Percentiles rank a stretch among this genome's conserved stretches.
phyloP scores from a whole-genome alignment of 2,113 vertebrate species.

The Pangasianodon gigas region DNA sequence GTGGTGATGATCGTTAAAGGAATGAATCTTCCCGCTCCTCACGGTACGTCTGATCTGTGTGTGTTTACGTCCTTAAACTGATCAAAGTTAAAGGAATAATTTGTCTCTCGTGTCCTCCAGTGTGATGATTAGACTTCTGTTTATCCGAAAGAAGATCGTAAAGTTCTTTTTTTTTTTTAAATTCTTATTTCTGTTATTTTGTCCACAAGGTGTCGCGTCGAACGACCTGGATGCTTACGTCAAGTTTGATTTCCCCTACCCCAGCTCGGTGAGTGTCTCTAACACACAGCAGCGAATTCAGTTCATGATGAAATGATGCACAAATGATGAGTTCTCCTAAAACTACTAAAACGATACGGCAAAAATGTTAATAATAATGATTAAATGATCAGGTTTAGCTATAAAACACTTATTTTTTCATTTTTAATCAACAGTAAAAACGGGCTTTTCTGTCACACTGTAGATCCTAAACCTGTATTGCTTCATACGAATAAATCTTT shows the following conservation, averaged over 20 bases:
- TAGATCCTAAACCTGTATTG: not conserved
- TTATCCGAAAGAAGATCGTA: not conserved
- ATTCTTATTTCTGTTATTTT: not conserved
- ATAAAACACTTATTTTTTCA: too few relatives aligned
- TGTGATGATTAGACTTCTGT: not conserved
- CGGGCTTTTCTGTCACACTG: not conserved
- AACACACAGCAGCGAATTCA: not conserved
- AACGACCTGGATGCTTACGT: constrained; percentile 89
- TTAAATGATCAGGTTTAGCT: too few relatives aligned
- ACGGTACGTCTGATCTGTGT: constrained; percentile 72
- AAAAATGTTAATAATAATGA: not conserved
- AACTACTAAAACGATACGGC: not conserved
- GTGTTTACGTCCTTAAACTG: not conserved
- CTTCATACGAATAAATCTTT: not conserved
- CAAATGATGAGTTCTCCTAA: not conserved
- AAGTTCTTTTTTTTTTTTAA: not conserved
- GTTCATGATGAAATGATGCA: too few relatives aligned
- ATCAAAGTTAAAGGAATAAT: not conserved
- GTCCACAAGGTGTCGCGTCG: constrained; percentile 79
- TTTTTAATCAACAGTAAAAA: not conserved
- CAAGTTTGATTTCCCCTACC: constrained; percentile 94
- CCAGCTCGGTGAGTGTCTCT: constrained; percentile 81
- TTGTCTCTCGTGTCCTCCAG: not conserved
- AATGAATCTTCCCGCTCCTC: constrained; percentile 91
- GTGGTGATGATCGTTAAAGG: constrained; percentile 87